These are phyloP conservation scores for Sphaeridia pumilis DNA, from an alignment of 2,888 invertebrate genomes.

Conservation along the genomic window DNA sequence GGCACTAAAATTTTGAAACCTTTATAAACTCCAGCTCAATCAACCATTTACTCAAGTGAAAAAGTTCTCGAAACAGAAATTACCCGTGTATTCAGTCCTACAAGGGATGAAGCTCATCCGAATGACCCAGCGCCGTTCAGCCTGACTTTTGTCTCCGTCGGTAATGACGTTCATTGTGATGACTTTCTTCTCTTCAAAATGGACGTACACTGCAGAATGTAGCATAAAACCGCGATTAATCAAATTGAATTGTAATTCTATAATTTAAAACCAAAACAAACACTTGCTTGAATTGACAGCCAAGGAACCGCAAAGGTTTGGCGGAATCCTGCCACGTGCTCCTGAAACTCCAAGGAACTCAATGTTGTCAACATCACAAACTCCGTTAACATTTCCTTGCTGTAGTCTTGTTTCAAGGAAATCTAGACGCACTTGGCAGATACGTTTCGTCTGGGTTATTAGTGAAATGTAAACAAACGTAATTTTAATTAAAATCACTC, in stretches of 20 bases:
- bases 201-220: constrained; percentile 25
- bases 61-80: background rate
- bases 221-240: background rate
- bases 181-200: constrained; percentile 24
- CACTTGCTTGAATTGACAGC: constrained; percentile 28
- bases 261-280: background rate
- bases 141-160: constrained; percentile 16
- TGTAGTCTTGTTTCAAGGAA: constrained; percentile 22
- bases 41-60: background rate
- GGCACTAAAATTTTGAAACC: constrained; percentile 17
- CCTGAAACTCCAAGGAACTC: constrained; percentile 20
- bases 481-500: background rate
- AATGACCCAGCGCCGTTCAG: constrained; percentile 21
- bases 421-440: constrained; percentile 29
- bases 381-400: constrained; percentile 20
- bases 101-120: constrained; percentile 26
- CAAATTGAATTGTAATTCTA: background rate
- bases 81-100: constrained; percentile 12
- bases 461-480: background rate
- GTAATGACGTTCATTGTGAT: constrained; percentile 25
- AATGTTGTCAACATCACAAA: constrained; percentile 23
- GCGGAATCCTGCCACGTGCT: constrained; percentile 10
- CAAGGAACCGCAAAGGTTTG: constrained; percentile 30
- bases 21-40: background rate
- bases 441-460: constrained; percentile 15